These are phyloP conservation scores for Pocillopora grandis DNA, from an alignment of 92 coral and sea anemone genomes.

Conservation along the genomic window DNA sequence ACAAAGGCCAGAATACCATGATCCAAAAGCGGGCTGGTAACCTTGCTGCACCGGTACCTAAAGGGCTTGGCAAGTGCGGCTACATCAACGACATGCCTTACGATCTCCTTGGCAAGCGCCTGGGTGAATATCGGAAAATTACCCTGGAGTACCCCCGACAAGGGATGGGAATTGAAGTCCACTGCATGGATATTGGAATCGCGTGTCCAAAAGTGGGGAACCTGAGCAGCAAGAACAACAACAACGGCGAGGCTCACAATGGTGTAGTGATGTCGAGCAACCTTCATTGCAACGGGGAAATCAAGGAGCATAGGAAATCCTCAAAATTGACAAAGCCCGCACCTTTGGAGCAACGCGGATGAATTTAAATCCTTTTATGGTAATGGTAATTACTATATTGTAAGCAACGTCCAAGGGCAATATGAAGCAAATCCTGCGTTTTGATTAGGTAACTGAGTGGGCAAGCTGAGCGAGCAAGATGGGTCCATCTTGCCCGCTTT, in stretches of 20 bases:
- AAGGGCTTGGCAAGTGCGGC: slow-evolving; percentile 66
- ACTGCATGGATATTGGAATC: slow-evolving; percentile 71
- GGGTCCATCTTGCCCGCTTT: no score
- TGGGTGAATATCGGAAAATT: slow-evolving; percentile 52
- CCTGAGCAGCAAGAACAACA: slow-evolving; percentile 26
- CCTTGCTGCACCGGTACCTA: slow-evolving; percentile 69
- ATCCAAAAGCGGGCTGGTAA: slow-evolving; percentile 65
- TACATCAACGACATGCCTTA: slow-evolving; percentile 55
- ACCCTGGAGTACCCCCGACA: slow-evolving; percentile 58
- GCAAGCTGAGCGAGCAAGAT: no score
- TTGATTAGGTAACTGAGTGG: no score
- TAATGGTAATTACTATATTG: no score
- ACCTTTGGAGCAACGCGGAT: no score
- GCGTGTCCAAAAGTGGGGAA: slow-evolving; percentile 54
- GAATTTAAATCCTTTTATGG: no score
- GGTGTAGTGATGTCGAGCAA: no score
- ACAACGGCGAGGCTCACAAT: neutral
- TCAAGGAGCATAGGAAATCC: no score
- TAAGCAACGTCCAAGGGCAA: no score
- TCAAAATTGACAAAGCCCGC: no score
- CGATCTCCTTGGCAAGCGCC: slow-evolving; percentile 52
- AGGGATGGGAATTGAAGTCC: slow-evolving; percentile 67
- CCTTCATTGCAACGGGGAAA: no score
- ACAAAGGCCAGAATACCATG: slow-evolving; percentile 44
- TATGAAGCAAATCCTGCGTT: no score